Percentiles rank a stretch among this genome's conserved stretches.
phyloP scores from a whole-genome alignment of 2,797 vertebrate genomes.

The Parauchenoglanis punctatus region DNA sequence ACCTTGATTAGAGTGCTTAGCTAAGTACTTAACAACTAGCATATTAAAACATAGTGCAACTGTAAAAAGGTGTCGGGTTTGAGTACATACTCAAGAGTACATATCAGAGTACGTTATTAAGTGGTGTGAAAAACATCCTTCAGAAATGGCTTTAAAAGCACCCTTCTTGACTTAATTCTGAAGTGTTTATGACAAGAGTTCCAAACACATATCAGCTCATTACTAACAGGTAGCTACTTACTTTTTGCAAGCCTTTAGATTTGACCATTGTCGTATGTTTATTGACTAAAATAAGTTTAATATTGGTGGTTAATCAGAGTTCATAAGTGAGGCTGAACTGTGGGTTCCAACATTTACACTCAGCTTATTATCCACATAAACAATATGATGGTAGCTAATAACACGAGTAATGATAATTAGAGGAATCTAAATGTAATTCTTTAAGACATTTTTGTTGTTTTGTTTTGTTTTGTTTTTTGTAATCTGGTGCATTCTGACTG shows the following conservation, averaged over 20 bases:
- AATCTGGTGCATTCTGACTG: background rate
- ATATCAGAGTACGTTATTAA: background rate
- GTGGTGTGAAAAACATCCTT: background rate
- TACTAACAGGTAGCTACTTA: background rate
- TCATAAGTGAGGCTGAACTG: background rate
- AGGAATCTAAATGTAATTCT: too few relatives aligned
- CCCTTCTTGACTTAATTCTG: background rate
- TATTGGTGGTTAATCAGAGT: background rate
- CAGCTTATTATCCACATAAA: background rate
- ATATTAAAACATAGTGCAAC: background rate
- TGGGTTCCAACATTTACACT: background rate
- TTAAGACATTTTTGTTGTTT: too few relatives aligned
- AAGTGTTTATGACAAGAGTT: slow-evolving; percentile 22
- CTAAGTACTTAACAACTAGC: background rate
- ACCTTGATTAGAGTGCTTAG: background rate
- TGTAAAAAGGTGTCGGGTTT: background rate
- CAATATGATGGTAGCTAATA: background rate
- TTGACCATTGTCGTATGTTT: background rate
- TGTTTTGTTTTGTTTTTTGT: background rate
- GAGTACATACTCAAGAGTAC: background rate
- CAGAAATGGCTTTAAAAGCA: background rate
- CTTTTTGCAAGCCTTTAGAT: background rate
- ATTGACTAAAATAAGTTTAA: background rate
- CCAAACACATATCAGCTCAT: background rate
- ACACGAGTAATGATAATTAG: background rate